Evolutionary conservation across 2,797 vertebrate species (phyloP).

Genomic region (Amphiprion clarkii): DNA sequence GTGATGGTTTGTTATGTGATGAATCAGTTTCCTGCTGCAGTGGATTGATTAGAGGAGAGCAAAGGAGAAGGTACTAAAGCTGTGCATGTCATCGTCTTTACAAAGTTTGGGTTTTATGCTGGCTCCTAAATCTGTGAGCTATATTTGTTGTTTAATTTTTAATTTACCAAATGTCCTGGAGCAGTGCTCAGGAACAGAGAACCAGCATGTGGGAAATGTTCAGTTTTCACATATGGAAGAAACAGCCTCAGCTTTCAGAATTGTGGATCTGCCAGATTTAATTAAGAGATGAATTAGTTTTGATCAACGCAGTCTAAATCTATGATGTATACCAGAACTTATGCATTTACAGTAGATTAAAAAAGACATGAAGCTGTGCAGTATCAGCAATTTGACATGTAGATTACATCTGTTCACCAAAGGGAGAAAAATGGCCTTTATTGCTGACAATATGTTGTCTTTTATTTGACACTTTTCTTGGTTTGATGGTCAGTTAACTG

Average conservation of each 20-base stretch:
- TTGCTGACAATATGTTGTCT: neutral
- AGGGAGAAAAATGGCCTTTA: neutral
- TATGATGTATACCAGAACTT: neutral
- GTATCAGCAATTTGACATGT: neutral
- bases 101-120: too few species aligned
- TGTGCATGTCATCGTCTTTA: neutral
- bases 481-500: neutral
- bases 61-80: neutral
- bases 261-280: neutral
- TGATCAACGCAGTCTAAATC: neutral
- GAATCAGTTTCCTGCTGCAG: constrained; percentile 17
- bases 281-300: neutral
- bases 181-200: neutral
- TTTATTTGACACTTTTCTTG: neutral
- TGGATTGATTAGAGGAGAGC: constrained; percentile 10
- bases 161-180: neutral
- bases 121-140: neutral
- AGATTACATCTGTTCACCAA: neutral
- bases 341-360: neutral
- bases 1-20: constrained; percentile 32
- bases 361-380: neutral
- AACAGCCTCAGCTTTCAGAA: constrained; percentile 8
- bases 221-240: constrained; percentile 5
- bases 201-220: constrained; percentile 15
- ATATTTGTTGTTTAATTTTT: neutral